phyloP scores from a whole-genome alignment of 2,888 invertebrate species.

The Eupithecia exiguata region DNA sequence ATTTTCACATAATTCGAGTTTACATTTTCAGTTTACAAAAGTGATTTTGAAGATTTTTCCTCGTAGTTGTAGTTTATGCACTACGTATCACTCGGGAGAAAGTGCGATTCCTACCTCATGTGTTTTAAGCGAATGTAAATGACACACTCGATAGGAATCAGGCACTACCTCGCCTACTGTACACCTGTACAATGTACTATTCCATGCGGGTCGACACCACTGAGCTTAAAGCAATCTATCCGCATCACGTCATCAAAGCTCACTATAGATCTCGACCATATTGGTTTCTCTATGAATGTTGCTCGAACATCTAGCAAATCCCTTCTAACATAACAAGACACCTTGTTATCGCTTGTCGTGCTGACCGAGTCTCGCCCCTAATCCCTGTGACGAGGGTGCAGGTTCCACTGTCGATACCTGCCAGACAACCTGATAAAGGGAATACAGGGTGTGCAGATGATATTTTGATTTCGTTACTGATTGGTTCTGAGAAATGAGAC shows the following conservation, averaged over 20 bases:
- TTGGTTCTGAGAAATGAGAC: neutral
- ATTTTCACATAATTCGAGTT: too few relatives aligned
- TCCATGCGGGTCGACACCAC: neutral
- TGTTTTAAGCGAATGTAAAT: too few relatives aligned
- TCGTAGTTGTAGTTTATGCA: too few relatives aligned
- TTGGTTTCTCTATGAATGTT: conserved; percentile 3
- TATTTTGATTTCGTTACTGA: neutral
- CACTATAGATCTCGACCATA: neutral
- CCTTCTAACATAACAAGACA: conserved; percentile 18
- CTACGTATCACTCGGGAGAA: too few relatives aligned
- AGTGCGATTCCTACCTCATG: too few relatives aligned
- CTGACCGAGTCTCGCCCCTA: conserved; percentile 23
- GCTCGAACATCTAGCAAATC: conserved; percentile 8
- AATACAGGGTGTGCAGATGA: conserved; percentile 5
- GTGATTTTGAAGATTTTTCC: too few relatives aligned
- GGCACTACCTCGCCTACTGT: too few relatives aligned
- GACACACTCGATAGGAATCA: too few relatives aligned
- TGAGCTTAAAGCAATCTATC: neutral
- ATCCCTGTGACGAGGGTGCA: conserved; percentile 30
- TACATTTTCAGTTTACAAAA: too few relatives aligned
- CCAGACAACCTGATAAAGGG: conserved; percentile 11
- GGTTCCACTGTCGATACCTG: conserved; percentile 23
- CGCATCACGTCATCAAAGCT: neutral
- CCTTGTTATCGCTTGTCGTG: conserved; percentile 28
- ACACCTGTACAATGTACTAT: too few relatives aligned